These are phyloP conservation scores for Fregetta grallaria DNA, from an alignment of 2,113 vertebrate species.

Conservation along the genomic window DNA sequence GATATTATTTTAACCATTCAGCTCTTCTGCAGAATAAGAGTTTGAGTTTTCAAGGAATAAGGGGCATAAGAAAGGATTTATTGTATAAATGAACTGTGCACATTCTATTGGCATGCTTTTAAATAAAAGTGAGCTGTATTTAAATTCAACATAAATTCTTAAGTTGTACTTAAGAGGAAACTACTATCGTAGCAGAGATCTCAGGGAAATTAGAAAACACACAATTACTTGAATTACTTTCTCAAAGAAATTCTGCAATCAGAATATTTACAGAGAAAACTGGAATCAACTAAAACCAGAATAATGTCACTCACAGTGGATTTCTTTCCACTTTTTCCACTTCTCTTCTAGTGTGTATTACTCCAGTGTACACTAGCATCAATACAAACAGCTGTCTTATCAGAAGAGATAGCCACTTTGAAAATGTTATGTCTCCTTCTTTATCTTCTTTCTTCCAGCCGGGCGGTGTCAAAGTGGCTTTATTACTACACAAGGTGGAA, in stretches of 20 bases:
- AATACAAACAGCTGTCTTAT: neutral
- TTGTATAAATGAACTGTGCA: neutral
- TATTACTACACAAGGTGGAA: slow-evolving; percentile 80
- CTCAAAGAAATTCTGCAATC: neutral
- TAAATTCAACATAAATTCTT: neutral
- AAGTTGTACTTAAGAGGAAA: neutral
- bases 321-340: neutral
- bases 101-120: neutral
- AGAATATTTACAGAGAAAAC: neutral
- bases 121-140: neutral
- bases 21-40: neutral
- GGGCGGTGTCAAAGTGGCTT: slow-evolving; percentile 49
- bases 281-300: neutral
- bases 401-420: neutral
- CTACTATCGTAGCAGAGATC: neutral
- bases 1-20: neutral
- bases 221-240: neutral
- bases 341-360: neutral
- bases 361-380: neutral
- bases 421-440: neutral
- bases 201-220: neutral
- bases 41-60: neutral
- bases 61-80: neutral
- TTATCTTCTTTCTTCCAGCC: slow-evolving; percentile 69
- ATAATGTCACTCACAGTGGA: neutral